phyloP scores from a whole-genome alignment of 53 echinoderm and acorn worm species.

The Henricia sp. region DNA sequence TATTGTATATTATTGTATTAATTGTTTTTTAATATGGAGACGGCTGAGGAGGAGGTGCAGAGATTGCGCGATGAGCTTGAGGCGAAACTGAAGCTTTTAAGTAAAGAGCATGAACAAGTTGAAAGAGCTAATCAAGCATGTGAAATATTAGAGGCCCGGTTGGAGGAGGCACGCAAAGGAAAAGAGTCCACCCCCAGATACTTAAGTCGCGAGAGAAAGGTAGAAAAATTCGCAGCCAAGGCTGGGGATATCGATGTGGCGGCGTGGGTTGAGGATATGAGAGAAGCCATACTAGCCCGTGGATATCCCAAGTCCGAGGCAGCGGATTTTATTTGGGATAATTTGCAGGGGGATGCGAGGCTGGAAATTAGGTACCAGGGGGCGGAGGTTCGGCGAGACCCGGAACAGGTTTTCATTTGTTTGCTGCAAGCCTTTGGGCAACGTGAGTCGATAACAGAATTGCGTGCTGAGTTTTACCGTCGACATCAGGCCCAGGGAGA shows the following conservation, averaged over 20 bases:
- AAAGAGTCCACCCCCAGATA: neutral
- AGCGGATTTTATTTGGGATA: constrained; percentile 12
- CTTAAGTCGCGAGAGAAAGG: neutral
- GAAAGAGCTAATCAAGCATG: neutral
- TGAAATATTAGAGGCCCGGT: neutral
- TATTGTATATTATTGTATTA: too few species aligned
- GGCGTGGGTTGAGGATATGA: too few species aligned
- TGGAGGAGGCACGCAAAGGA: neutral
- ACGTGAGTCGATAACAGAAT: neutral
- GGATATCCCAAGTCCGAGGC: neutral
- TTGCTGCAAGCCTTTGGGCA: neutral
- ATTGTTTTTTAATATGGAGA: neutral
- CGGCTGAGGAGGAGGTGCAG: neutral
- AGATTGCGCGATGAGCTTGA: neutral
- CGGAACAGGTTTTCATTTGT: too few species aligned
- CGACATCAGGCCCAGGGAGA: neutral
- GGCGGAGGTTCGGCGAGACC: too few species aligned
- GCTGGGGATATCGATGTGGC: too few species aligned
- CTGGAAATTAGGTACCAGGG: neutral
- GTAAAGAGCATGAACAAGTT: neutral
- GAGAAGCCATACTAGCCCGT: neutral
- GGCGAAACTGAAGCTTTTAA: neutral
- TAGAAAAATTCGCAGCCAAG: too few species aligned
- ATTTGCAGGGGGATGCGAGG: constrained; percentile 4
- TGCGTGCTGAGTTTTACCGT: neutral